Conservation (phyloP, 2,797 vertebrate species). For the Hephaestus fuliginosus region DNA sequence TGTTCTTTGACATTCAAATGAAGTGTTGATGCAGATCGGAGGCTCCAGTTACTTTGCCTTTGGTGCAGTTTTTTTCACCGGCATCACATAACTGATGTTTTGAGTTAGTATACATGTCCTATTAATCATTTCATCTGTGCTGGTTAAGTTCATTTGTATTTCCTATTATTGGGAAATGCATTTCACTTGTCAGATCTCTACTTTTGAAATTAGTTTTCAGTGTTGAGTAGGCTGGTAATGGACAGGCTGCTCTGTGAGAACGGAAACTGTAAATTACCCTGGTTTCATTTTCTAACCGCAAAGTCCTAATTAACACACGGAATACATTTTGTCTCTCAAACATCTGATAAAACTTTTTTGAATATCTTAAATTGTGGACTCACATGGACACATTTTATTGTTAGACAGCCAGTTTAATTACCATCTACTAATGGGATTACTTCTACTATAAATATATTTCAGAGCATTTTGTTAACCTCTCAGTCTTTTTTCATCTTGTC, state of each 20-base stretch:
- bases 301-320: background rate
- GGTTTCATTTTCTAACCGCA: conserved; percentile 32
- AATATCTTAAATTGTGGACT: background rate
- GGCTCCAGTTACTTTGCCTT: background rate
- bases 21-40: background rate
- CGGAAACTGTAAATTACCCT: conserved; percentile 56
- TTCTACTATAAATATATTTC: background rate
- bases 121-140: background rate
- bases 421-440: background rate
- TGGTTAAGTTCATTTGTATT: background rate
- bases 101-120: background rate
- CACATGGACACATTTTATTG: too few species aligned
- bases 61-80: background rate
- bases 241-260: conserved; percentile 39
- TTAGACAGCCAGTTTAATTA: background rate
- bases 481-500: background rate
- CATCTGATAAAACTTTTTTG: background rate
- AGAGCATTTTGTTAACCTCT: background rate
- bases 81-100: background rate
- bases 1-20: background rate
- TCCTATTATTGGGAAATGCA: background rate
- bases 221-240: conserved; percentile 24
- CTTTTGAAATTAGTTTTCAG: conserved; percentile 49
- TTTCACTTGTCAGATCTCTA: conserved; percentile 23
- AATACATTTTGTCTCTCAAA: background rate